A percentile compares a stretch with the other conserved stretches of the same genome.
Conservation (phyloP, 2,797 vertebrate genomes). For the Acrossocheilus fasciatus region DNA sequence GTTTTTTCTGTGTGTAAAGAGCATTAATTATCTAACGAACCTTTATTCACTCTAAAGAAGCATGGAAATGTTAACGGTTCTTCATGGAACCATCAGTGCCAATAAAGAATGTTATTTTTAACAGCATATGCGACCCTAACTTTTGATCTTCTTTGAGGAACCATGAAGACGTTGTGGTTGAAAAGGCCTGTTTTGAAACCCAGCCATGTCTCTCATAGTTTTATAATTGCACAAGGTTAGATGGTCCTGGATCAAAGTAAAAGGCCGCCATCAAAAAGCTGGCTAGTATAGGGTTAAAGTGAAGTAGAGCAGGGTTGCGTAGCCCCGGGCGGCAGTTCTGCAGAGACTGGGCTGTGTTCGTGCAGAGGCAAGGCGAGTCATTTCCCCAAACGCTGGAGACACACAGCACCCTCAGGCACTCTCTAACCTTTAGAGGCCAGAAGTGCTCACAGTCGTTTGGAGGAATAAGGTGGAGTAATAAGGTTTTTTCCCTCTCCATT, state of each 20-base stretch:
- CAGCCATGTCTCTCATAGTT: conserved; percentile 4
- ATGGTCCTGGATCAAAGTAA: conserved; percentile 38
- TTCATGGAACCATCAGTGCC: neutral
- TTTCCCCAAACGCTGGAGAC: conserved; percentile 91
- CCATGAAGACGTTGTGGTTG: neutral
- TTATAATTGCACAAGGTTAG: conserved; percentile 20
- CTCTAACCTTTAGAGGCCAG: conserved; percentile 91
- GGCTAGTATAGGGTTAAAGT: conserved; percentile 80
- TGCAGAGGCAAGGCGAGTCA: conserved; percentile 85
- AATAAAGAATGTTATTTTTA: neutral
- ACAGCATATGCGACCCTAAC: neutral
- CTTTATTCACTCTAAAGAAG: neutral
- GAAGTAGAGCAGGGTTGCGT: conserved; percentile 83
- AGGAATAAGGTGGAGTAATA: conserved; percentile 87
- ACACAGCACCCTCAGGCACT: conserved; percentile 81
- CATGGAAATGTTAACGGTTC: neutral
- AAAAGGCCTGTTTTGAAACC: neutral
- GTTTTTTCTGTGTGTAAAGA: neutral
- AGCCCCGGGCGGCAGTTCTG: conserved; percentile 79
- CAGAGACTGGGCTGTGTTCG: conserved; percentile 85
- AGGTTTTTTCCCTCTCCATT: conserved; percentile 80
- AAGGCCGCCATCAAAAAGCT: conserved; percentile 24
- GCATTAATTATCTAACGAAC: neutral
- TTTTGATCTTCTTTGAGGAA: neutral
- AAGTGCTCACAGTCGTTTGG: conserved; percentile 89